Evolutionary conservation across 2,888 invertebrate species (phyloP).

Genomic region (Pteria penguin): DNA sequence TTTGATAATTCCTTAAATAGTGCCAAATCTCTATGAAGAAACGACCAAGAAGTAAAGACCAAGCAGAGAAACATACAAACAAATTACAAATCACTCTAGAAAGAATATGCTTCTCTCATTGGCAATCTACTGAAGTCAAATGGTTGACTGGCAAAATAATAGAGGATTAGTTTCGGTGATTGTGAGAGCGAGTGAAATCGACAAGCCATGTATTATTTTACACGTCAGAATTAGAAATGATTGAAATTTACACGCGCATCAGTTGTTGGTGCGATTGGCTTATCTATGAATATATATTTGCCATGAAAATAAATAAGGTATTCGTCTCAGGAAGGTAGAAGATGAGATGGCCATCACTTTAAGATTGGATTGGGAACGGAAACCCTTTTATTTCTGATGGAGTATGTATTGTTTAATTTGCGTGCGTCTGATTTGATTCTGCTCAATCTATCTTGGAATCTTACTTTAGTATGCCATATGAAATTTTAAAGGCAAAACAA

Average conservation of each 20-base stretch:
- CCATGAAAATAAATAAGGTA: conserved; percentile 31
- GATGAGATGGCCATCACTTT: conserved; percentile 12
- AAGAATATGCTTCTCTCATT: background rate
- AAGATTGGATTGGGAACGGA: conserved; percentile 31
- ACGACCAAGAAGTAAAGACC: no score
- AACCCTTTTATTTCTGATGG: conserved; percentile 25
- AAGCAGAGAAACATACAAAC: no score
- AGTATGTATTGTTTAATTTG: conserved; percentile 32
- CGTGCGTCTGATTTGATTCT: conserved; percentile 28
- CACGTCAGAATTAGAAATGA: conserved; percentile 12
- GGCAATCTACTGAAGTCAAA: background rate
- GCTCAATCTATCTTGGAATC: conserved; percentile 23
- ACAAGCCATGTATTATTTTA: conserved; percentile 30
- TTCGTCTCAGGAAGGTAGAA: conserved; percentile 25
- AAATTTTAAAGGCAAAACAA: conserved; percentile 26
- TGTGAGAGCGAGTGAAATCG: conserved; percentile 20
- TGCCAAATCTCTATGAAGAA: no score
- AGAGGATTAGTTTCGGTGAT: background rate
- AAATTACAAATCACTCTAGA: no score
- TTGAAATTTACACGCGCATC: conserved; percentile 20
- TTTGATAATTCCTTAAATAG: no score
- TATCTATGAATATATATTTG: conserved; percentile 36
- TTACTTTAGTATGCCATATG: conserved; percentile 26
- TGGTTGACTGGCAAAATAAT: background rate
- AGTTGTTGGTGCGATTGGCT: conserved; percentile 24